These are phyloP conservation scores for Calidris pugnax DNA, from an alignment of 2,113 vertebrate genomes.

Conservation along the genomic window DNA sequence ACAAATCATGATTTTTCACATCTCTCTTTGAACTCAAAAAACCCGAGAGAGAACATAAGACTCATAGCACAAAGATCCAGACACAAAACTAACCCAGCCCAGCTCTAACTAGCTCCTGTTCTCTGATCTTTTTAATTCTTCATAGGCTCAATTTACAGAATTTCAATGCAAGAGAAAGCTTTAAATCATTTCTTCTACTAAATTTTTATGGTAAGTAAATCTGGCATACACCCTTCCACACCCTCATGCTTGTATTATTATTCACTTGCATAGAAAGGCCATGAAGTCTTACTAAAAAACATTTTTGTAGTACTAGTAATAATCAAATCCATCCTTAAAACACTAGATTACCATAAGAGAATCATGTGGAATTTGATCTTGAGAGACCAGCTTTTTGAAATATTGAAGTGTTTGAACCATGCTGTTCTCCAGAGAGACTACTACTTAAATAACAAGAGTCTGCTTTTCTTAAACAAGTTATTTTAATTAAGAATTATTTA, in stretches of 20 bases:
- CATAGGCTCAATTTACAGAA: neutral
- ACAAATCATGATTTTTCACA: neutral
- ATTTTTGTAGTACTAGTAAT: neutral
- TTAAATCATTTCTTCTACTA: neutral
- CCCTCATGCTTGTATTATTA: neutral
- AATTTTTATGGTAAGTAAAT: neutral
- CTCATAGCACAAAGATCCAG: neutral
- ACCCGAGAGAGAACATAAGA: neutral
- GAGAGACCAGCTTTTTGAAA: neutral
- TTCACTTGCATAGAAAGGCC: neutral
- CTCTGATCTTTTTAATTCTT: neutral
- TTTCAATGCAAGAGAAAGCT: neutral
- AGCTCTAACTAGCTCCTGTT: neutral
- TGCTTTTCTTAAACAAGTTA: neutral
- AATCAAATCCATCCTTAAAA: neutral
- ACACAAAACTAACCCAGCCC: neutral
- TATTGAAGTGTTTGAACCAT: neutral
- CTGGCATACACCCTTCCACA: neutral
- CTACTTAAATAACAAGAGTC: neutral
- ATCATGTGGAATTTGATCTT: neutral
- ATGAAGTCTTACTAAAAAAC: neutral
- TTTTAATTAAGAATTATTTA: neutral
- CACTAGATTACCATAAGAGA: neutral
- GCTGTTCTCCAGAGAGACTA: neutral
- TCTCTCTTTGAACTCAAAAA: neutral